phyloP scores from a whole-genome alignment of 2,888 invertebrate species.

The Cephus pulcher region DNA sequence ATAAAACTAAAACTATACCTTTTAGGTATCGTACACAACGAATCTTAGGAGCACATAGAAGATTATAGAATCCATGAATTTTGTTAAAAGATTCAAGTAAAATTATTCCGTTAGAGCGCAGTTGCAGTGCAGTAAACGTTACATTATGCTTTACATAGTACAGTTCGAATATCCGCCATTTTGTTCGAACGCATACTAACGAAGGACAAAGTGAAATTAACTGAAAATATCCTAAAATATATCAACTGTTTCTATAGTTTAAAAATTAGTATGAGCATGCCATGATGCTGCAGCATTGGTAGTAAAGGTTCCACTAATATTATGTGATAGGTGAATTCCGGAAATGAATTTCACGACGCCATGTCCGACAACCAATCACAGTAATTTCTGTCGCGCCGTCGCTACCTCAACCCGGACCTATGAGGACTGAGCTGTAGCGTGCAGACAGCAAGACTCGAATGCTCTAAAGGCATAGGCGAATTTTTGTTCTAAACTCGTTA shows the following conservation, averaged over 20 bases:
- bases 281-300: not conserved
- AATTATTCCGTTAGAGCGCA: not conserved
- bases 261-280: not conserved
- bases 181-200: not conserved
- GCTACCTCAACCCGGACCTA: slow-evolving; percentile 32
- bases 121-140: not conserved
- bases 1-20: not conserved
- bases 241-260: not conserved
- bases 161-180: not conserved
- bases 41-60: not conserved
- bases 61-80: not conserved
- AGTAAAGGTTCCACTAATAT: not conserved
- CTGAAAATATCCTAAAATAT: not conserved
- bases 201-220: not conserved
- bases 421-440: slow-evolving; percentile 37
- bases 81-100: not conserved
- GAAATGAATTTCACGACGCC: not conserved
- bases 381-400: slow-evolving; percentile 32
- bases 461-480: slow-evolving; percentile 41
- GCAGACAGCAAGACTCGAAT: slow-evolving; percentile 43
- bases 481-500: slow-evolving; percentile 22
- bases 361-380: slow-evolving; percentile 25
- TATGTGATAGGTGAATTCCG: not conserved
- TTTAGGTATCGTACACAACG: not conserved
- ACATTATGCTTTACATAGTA: not conserved